These are phyloP conservation scores for Pherbina coryleti DNA, from an alignment of 2,888 invertebrate species.

Conservation along the genomic window DNA sequence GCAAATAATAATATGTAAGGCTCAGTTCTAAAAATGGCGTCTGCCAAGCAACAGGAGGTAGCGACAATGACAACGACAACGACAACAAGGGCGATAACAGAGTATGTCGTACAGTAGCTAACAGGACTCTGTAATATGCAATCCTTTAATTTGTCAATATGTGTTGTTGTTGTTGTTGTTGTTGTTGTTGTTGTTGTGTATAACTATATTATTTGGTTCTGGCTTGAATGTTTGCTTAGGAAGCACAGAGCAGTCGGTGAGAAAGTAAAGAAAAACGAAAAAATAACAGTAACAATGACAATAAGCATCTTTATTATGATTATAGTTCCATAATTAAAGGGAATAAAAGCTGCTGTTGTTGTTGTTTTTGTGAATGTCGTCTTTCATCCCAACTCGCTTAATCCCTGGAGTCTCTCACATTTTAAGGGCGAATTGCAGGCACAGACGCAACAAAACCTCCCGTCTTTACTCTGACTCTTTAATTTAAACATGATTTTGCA, in stretches of 20 bases:
- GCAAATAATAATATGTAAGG: too few species aligned
- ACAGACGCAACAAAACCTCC: not conserved
- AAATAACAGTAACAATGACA: not conserved
- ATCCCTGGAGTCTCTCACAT: too few species aligned
- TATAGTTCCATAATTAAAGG: constrained; percentile 8
- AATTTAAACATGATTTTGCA: not conserved
- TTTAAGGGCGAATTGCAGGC: too few species aligned
- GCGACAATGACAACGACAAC: not conserved
- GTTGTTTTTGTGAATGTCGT: not conserved
- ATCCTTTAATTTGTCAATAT: constrained; percentile 14
- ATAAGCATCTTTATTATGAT: not conserved
- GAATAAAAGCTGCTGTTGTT: not conserved
- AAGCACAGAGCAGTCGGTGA: too few species aligned
- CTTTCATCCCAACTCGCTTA: too few species aligned
- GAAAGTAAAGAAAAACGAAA: not conserved
- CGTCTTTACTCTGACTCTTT: not conserved
- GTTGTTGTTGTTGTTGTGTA: not conserved
- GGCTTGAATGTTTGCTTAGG: too few species aligned
- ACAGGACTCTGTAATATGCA: not conserved
- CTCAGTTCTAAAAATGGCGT: not conserved
- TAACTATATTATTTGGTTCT: too few species aligned
- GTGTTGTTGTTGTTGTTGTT: not conserved
- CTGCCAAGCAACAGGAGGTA: not conserved
- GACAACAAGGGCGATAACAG: not conserved
- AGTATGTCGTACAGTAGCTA: not conserved